Evolutionary conservation across 2,797 vertebrate species (phyloP).

Genomic region (Ctenopoma kingsleyae): DNA sequence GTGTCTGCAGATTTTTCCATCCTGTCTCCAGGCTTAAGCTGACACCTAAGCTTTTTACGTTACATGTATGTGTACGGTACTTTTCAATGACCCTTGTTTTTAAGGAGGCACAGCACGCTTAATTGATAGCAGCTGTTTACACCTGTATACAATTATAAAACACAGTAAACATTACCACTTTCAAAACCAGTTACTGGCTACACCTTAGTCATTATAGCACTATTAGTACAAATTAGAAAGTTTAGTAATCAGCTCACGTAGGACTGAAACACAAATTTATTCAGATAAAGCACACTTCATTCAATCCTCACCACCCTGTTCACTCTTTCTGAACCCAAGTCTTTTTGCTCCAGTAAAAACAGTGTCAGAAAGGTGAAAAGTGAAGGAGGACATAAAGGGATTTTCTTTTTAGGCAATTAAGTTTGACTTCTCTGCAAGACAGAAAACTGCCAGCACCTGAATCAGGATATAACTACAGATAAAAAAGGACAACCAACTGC

Average conservation of each 20-base stretch:
- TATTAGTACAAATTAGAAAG: background rate
- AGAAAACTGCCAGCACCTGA: constrained; percentile 14
- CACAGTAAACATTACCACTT: constrained; percentile 26
- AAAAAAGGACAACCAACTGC: constrained; percentile 10
- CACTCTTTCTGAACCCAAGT: background rate
- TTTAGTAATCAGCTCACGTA: constrained; percentile 15
- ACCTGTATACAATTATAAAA: constrained; percentile 35
- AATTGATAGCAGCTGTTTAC: constrained; percentile 45
- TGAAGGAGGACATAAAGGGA: constrained; percentile 15
- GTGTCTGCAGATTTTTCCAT: constrained; percentile 72
- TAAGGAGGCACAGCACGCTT: constrained; percentile 27
- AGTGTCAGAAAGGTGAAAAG: constrained; percentile 2
- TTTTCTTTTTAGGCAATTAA: constrained; percentile 40
- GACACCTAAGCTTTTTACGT: constrained; percentile 47
- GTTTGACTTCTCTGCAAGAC: constrained; percentile 18
- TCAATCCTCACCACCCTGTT: background rate
- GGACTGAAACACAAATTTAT: constrained; percentile 11
- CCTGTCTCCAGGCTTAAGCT: constrained; percentile 59
- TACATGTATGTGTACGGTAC: constrained; percentile 45
- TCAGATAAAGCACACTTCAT: constrained; percentile 3
- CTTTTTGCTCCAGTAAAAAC: constrained; percentile 17
- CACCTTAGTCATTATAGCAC: constrained; percentile 5
- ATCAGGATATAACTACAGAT: constrained; percentile 9
- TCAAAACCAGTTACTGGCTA: constrained; percentile 30
- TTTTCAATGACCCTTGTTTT: constrained; percentile 64